Evolutionary conservation across 2,113 vertebrate genomes (phyloP).

Genomic region (Macquaria australasica): DNA sequence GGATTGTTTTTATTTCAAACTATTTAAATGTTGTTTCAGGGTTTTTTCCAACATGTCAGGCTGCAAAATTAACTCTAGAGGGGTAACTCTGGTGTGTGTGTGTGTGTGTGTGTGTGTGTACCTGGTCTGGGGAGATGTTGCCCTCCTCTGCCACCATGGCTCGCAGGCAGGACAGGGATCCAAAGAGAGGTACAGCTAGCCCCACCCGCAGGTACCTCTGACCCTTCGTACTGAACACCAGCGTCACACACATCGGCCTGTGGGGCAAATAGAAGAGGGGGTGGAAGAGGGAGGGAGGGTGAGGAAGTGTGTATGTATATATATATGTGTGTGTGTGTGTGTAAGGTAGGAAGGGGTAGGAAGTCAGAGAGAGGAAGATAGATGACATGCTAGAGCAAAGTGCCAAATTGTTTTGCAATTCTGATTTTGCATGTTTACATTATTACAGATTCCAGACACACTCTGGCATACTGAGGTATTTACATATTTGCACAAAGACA

Average conservation of each 20-base stretch:
- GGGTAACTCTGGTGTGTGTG: neutral
- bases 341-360: neutral
- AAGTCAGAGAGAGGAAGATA: conserved; percentile 3
- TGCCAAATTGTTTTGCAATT: conserved; percentile 17
- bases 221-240: conserved; percentile 90
- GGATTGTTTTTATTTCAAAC: neutral
- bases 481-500: conserved; percentile 17
- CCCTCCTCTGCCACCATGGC: conserved; percentile 91
- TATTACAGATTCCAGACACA: conserved; percentile 23
- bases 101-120: conserved; percentile 56
- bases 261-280: conserved; percentile 12
- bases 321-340: conserved; percentile 1
- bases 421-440: conserved; percentile 17
- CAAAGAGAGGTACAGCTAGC: conserved; percentile 90
- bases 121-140: conserved; percentile 88
- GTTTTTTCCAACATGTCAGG: neutral
- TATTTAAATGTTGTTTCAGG: neutral
- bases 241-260: conserved; percentile 91
- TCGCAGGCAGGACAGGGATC: conserved; percentile 88
- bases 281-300: neutral
- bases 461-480: neutral
- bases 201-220: conserved; percentile 90
- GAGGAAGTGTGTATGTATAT: neutral
- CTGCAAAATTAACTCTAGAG: neutral
- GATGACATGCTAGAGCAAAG: conserved; percentile 12